Evolutionary conservation across 2,113 vertebrate species (phyloP), one percentile per base, ranked within the genome.

Genomic region (Butastur rufipennis): DNA sequence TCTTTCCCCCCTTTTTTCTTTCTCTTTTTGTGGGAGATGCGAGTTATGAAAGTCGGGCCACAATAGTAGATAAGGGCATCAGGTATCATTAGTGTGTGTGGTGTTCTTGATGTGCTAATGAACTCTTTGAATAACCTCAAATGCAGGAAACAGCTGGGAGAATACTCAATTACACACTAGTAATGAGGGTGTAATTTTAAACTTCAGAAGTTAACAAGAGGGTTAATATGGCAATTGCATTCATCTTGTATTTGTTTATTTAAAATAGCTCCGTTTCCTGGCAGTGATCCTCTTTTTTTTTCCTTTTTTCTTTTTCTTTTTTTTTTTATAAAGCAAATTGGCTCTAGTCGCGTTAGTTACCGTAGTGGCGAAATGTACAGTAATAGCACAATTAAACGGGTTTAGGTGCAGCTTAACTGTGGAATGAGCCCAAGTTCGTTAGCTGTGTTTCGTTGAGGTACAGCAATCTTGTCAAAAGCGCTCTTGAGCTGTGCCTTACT

Each of bases 201-300:
- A 97, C 88, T 98, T 97, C 83, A 20, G 75, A 97, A 97, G 89
- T 90, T 95, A 95, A 93, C 92, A 94, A 95, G 88, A 92, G 63
- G 72, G 83, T 96, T 97, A 93, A 97, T 97, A 92, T 4, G 71
- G 85, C 96, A 96, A 92, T 91, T 96, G 86, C 92, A 93, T 96
- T 97, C 91, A 88, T 96, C 96, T 93, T 96, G 92, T 96, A 94
- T 97, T 96, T 95, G 89, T 96, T 94, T 97, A 95, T 93, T 95
- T 93, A 94, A 91, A 97, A 74, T 93, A 82, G 91, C 66, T 93
- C 68, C 55, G 75, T 95, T 97, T 97, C 95, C 96, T 96, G 93
- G 96, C 96, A 86, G 40, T 87, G 71, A 79, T 84, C 82, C 56
- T 77, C 31, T 42, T 20, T 3, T 3, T 58, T 22, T 32, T 34